Conservation (phyloP, 1,140 invertebrate species). For the Holotrichia oblita region DNA sequence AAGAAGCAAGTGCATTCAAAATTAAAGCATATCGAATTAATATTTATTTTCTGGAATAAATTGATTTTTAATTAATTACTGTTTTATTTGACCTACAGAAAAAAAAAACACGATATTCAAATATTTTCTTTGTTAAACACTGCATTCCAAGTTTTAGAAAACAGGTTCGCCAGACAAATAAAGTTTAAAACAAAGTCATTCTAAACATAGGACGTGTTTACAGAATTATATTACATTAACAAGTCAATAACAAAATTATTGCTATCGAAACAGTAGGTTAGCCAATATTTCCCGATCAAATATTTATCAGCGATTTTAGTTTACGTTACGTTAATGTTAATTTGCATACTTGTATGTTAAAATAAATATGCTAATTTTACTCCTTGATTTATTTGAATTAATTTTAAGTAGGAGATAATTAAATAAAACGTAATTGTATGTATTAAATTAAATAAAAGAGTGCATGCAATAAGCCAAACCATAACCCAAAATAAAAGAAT, state of each 20-base stretch:
- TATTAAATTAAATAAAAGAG: not conserved
- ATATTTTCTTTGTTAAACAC: not conserved
- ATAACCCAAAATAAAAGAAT: not conserved
- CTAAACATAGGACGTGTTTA: not conserved
- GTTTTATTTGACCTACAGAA: too few species aligned
- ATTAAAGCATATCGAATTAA: not conserved
- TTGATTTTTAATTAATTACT: too few species aligned
- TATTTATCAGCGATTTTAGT: not conserved
- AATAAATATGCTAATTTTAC: not conserved
- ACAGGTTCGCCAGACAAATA: not conserved
- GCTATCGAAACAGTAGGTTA: not conserved
- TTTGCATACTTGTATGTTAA: not conserved
- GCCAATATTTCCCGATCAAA: not conserved
- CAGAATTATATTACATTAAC: not conserved
- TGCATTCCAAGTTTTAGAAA: not conserved
- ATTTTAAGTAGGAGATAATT: not conserved
- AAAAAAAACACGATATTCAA: not conserved
- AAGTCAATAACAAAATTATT: not conserved
- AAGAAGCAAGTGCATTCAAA: not conserved
- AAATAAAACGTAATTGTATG: not conserved
- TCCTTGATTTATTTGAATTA: not conserved
- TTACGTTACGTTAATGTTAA: not conserved
- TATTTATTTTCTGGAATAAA: not conserved
- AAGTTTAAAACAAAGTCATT: not conserved
- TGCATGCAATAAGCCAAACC: not conserved